Evolutionary conservation across 35 echinoderm and acorn worm species (phyloP).

Genomic region (Heliocidaris tuberculata): DNA sequence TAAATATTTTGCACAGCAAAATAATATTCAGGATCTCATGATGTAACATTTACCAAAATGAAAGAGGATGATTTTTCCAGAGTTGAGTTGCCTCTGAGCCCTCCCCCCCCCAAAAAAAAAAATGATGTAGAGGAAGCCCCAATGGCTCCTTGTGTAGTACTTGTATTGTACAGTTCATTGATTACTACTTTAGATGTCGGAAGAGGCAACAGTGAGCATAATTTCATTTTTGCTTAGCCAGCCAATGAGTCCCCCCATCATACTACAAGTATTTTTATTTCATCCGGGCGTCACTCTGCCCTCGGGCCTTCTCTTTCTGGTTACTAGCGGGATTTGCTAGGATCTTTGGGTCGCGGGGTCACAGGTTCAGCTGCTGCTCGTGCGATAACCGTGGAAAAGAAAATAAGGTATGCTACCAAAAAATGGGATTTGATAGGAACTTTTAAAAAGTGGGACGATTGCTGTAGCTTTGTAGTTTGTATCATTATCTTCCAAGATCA

Average conservation of each 20-base stretch:
- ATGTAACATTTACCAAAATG: no score
- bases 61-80: no score
- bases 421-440: not conserved
- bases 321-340: slow-evolving; percentile 37
- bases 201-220: slow-evolving; percentile 43
- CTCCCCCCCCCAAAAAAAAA: not conserved
- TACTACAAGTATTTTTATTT: slow-evolving; percentile 44
- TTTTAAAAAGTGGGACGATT: not conserved
- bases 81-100: not conserved
- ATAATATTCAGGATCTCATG: no score
- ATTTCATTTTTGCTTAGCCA: slow-evolving; percentile 39
- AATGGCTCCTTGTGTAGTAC: not conserved
- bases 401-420: not conserved
- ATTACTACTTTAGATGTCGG: not conserved
- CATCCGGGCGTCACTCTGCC: slow-evolving; percentile 29
- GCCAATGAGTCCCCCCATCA: not conserved
- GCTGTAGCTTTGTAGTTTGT: not conserved
- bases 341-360: slow-evolving; percentile 48
- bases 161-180: not conserved
- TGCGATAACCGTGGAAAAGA: slow-evolving; percentile 50
- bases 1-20: no score
- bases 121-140: not conserved
- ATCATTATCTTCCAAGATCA: not conserved
- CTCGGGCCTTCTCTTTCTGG: slow-evolving; percentile 42
- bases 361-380: slow-evolving; percentile 44